Base-by-base conservation (phyloP, 2,888 invertebrate species). In the Masnerella sp. region DNA sequence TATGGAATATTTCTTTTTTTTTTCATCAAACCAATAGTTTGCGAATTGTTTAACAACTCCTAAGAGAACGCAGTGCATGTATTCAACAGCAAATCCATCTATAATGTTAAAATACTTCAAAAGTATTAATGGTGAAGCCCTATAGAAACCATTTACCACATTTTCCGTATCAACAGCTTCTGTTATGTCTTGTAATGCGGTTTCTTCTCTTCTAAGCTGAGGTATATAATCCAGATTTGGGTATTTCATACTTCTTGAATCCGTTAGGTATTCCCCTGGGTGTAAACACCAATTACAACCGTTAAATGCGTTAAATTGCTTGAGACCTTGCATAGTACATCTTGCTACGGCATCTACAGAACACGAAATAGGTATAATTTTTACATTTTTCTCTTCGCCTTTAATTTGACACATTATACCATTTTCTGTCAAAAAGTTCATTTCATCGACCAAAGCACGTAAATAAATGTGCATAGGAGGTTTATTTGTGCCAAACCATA, bases 381-480 rank as follows among this genome's bases (percentile, higher is more conserved):
- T 38, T 5, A 54, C 3, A 5, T 2, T 0, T 15, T 9, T 4
- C 1, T 25, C 3, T 28, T 40, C n/a, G 5, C 38, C 54, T n/a
- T 38, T 17, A n/a, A 52, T 9, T 5, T 22, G 22, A 15, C 38
- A 54, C 9, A 11, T n/a, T 5, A 52, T 8, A 25, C 52, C 54
- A 11, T 9, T 25, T 2, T n/a, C 0, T 0, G 54, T 15, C 2
- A 40, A 1, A 5, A 28, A 15, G 7, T 54, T 54, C 38, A 38
- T 38, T 17, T 18, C 25, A 2, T 25, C 4, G 1, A 54, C 38
- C n/a, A 40, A 38, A 5, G 38, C 28, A 1, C n/a, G 5, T 0
- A 54, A n/a, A 25, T 18, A 54, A n/a, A 38, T 15, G 11, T 54
- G 22, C 54, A 54, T 54, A 5, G 36, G 5, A 5, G 54, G 40